A percentile compares a stretch with the other conserved stretches of the same genome.
These are phyloP conservation scores for Paedocypris micromegethes DNA, from an alignment of 2,797 vertebrate genomes.

Conservation along the genomic window DNA sequence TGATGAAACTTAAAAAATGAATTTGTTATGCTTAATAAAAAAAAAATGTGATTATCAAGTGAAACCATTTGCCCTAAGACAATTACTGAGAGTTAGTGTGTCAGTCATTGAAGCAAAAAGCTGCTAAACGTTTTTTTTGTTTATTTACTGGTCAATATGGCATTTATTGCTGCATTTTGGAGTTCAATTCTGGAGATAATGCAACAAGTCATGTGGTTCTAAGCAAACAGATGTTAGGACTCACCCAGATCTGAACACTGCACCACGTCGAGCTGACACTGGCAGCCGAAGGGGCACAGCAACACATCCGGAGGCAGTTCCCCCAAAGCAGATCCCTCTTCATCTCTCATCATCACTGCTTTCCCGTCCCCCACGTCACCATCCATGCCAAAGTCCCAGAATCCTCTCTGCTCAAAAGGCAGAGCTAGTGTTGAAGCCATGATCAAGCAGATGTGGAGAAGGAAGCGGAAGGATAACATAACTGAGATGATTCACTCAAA, in stretches of 20 bases:
- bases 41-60: no score
- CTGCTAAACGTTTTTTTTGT: no score
- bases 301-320: conserved; percentile 53
- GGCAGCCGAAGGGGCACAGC: conserved; percentile 85
- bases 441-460: conserved; percentile 64
- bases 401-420: conserved; percentile 84
- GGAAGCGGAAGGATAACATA: conserved; percentile 60
- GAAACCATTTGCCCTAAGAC: no score
- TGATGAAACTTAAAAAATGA: no score
- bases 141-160: no score
- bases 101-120: no score
- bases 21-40: no score
- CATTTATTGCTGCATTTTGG: no score
- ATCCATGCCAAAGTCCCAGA: conserved; percentile 85
- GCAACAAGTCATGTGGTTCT: not conserved
- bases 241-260: conserved; percentile 90
- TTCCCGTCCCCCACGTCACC: conserved; percentile 61
- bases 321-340: conserved; percentile 72
- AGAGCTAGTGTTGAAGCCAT: conserved; percentile 63
- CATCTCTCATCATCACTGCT: conserved; percentile 72
- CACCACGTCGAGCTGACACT: conserved; percentile 80
- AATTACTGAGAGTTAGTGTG: no score
- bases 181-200: no score
- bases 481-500: conserved; percentile 9
- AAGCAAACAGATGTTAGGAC: conserved; percentile 41